Base-by-base conservation (phyloP, 2,888 invertebrate species). In the Pollenia labialis region DNA sequence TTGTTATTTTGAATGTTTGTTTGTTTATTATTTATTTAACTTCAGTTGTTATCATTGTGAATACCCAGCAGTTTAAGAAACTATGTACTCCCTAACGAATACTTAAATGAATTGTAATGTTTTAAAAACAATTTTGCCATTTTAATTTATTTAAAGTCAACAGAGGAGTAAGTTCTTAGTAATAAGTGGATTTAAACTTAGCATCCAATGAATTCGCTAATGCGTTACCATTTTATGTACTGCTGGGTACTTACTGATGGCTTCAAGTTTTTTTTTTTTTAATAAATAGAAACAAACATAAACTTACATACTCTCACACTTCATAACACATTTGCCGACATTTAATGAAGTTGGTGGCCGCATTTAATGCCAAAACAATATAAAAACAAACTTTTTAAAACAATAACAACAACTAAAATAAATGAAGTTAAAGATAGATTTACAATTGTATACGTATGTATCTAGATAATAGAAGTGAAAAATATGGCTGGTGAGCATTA, bases 341-440 rank as follows among this genome's bases (percentile, higher is more conserved):
- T 69, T 83, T 23, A 83, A 83, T 83, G 71, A 71, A 83, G 77
- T 82, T 83, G 54, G 68, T 82, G 82, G 82, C 62, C 82, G 62
- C 69, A 71, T 76, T 82, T 71, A 60, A 83, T 83, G 76, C 83
- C 83, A 83, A 76, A 83, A 77, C 83, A 83, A 76, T 75, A 62
- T 46, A 16, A 64, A 62, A 71, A 74, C n/a, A 44, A 56, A 54
- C 44, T 66, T 66, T 66, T 16, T 3, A 56, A 56, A 60, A 46
- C 3, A 32, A 56, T 6, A 75, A 42, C 16, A 77, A 66, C 12
- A 32, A 44, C 54, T 11, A 64, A 42, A 42, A 14, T 48, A 50
- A 23, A 54, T 11, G 32, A 68, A 11, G 50, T 12, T 10, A 42
- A 71, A 71, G 68, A 52, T 40, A 68, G n/a, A 50, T 23, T 3